Evolutionary conservation across 2,888 invertebrate genomes (phyloP).

Genomic region (Hirtodrosophila alboralis): DNA sequence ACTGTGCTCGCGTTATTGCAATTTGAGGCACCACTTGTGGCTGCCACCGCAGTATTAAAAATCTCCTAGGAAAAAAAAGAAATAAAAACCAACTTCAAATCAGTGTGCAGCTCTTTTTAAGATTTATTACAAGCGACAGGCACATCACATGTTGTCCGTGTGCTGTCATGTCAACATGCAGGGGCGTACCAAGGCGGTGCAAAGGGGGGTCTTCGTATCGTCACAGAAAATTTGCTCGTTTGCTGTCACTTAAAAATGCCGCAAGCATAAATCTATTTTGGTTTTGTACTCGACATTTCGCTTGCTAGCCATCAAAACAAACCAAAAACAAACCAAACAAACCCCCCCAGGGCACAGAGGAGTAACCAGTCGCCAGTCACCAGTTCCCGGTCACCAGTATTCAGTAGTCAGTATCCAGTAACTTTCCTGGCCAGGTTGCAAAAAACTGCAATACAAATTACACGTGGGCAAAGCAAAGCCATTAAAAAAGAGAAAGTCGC

Average conservation of each 20-base stretch:
- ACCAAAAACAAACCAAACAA: constrained; percentile 36
- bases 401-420: background rate
- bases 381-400: too few relatives aligned
- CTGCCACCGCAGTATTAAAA: constrained; percentile 36
- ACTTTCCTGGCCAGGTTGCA: constrained; percentile 7
- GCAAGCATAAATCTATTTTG: constrained; percentile 79
- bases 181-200: constrained; percentile 16
- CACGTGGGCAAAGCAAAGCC: constrained; percentile 43
- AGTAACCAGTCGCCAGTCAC: constrained; percentile 11
- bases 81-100: constrained; percentile 44
- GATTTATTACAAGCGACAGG: constrained; percentile 75
- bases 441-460: constrained; percentile 65
- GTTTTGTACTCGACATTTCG: constrained; percentile 58
- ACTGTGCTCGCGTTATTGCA: constrained; percentile 34
- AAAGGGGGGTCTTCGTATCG: constrained; percentile 14
- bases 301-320: constrained; percentile 37
- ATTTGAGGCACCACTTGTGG: constrained; percentile 57
- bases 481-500: constrained; percentile 46
- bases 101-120: constrained; percentile 65
- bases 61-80: constrained; percentile 7
- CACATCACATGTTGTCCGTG: constrained; percentile 66
- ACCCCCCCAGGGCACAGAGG: constrained; percentile 19
- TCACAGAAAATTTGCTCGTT: constrained; percentile 67
- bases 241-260: constrained; percentile 74
- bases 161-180: constrained; percentile 61